A percentile compares a stretch with the other conserved stretches of the same genome.
phyloP scores from a whole-genome alignment of 2,113 vertebrate species.

The Cavia aperea region DNA sequence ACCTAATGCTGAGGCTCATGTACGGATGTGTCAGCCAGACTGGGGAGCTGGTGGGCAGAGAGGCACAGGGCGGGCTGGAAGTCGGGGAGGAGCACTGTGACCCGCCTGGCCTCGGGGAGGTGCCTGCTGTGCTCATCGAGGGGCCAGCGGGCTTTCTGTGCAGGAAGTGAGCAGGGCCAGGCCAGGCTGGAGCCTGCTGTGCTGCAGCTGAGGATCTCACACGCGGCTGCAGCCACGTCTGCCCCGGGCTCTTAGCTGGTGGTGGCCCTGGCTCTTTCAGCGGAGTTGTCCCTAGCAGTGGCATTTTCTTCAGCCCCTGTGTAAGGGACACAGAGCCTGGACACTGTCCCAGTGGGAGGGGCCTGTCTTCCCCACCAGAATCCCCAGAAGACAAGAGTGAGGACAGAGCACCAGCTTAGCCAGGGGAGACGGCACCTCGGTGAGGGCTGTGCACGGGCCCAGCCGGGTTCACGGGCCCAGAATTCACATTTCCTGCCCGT shows the following conservation, averaged over 20 bases:
- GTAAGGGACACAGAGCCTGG: not conserved
- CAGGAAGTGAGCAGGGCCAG: not conserved
- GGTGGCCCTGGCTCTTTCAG: not conserved
- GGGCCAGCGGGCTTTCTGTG: not conserved
- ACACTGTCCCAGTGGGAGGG: not conserved
- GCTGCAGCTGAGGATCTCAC: no score
- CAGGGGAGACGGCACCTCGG: rapidly evolving
- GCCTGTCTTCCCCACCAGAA: not conserved
- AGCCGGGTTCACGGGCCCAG: rapidly evolving
- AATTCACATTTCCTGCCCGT: not conserved
- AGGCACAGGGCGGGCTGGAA: not conserved
- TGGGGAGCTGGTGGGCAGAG: rapidly evolving
- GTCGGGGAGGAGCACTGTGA: rapidly evolving
- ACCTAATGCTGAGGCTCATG: not conserved
- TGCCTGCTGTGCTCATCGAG: rapidly evolving
- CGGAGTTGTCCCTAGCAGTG: not conserved
- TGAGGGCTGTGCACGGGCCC: rapidly evolving
- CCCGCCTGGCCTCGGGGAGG: rapidly evolving
- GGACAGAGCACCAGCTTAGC: rapidly evolving
- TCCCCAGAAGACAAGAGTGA: not conserved
- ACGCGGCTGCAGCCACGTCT: rapidly evolving
- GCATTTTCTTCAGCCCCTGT: not conserved
- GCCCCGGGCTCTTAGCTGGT: not conserved
- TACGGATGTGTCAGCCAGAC: not conserved
- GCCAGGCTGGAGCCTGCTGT: not conserved